These are phyloP conservation scores for Globodera rostochiensis DNA, from an alignment of 1,140 invertebrate genomes.

Conservation along the genomic window DNA sequence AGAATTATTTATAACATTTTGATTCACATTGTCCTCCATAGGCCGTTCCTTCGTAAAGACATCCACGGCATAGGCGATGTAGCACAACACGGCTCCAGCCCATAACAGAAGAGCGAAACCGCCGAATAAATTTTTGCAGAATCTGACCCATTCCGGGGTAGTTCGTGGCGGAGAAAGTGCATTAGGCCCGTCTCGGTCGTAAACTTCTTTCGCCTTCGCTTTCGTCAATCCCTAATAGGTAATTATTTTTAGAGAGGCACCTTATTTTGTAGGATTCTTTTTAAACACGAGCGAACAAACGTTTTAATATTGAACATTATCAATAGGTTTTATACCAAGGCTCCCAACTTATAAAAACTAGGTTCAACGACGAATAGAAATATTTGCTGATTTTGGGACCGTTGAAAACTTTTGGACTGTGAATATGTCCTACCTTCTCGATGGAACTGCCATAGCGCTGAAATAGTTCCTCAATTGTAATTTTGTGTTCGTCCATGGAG, in stretches of 20 bases:
- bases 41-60: conserved; percentile 64
- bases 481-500: conserved; percentile 83
- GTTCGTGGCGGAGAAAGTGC: conserved; percentile 67
- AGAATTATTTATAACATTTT: background rate
- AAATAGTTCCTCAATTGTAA: conserved; percentile 77
- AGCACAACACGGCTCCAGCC: conserved; percentile 62
- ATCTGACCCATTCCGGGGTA: conserved; percentile 66
- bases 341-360: too few species aligned
- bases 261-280: too few species aligned
- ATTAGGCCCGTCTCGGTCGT: conserved; percentile 75
- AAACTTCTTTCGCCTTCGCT: conserved; percentile 41
- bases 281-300: too few species aligned
- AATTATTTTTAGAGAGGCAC: too few species aligned
- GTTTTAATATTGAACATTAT: too few species aligned
- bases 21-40: conserved; percentile 53
- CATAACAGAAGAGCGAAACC: conserved; percentile 66
- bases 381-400: too few species aligned
- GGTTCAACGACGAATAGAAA: too few species aligned
- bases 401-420: too few species aligned
- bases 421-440: too few species aligned
- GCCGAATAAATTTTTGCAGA: conserved; percentile 66
- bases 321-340: too few species aligned
- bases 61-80: conserved; percentile 65
- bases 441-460: conserved; percentile 91
- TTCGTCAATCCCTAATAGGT: conserved; percentile 46